phyloP scores from a whole-genome alignment of 1,140 invertebrate species.

The Myzus persicae region DNA sequence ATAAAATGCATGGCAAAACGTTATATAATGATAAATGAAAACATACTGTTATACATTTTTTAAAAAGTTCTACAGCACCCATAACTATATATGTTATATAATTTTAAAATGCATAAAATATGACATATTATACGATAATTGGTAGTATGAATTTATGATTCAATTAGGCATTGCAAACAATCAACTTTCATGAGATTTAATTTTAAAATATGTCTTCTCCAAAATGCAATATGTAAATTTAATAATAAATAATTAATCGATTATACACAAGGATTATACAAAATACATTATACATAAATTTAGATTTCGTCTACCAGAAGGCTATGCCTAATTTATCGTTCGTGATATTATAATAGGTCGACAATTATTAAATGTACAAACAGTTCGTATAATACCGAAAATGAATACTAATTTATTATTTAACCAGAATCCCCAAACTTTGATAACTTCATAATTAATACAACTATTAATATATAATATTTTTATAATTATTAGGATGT shows the following conservation, averaged over 20 bases:
- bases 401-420: not conserved
- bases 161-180: not conserved
- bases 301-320: not conserved
- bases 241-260: not conserved
- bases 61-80: no score
- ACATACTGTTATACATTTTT: not conserved
- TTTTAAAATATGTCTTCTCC: not conserved
- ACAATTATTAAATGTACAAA: not conserved
- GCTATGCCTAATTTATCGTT: not conserved
- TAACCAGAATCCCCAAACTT: not conserved
- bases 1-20: not conserved
- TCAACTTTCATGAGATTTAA: not conserved
- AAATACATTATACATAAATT: not conserved
- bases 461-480: not conserved
- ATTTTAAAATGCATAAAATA: not conserved
- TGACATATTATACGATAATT: not conserved
- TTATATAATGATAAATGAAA: not conserved
- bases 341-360: not conserved
- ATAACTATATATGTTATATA: no score
- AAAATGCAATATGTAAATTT: not conserved
- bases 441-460: not conserved
- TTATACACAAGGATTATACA: not conserved
- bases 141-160: not conserved
- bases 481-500: not conserved
- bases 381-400: not conserved